These are phyloP conservation scores for Cerastoderma edule DNA, from an alignment of 2,888 invertebrate genomes.

Conservation along the genomic window DNA sequence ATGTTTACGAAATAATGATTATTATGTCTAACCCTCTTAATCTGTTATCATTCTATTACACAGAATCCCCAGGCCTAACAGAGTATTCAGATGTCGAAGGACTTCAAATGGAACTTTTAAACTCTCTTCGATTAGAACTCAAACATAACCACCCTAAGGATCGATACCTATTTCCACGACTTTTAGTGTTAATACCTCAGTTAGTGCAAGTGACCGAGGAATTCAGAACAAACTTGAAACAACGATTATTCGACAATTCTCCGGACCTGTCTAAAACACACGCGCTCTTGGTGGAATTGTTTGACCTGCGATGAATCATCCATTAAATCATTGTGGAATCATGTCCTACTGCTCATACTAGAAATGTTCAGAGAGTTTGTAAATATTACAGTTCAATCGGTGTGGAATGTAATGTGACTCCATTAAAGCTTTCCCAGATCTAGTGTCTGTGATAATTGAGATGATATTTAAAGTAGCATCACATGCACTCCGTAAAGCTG, in stretches of 20 bases:
- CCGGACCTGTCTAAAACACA: constrained; percentile 66
- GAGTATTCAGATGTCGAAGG: constrained; percentile 64
- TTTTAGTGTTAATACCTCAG: constrained; percentile 74
- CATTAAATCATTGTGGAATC: too few relatives aligned
- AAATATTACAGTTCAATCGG: too few relatives aligned
- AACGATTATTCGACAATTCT: constrained; percentile 64
- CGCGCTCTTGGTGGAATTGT: constrained; percentile 74
- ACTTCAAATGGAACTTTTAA: constrained; percentile 71
- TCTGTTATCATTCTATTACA: constrained; percentile 7
- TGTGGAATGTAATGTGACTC: too few relatives aligned
- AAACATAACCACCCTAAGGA: constrained; percentile 79
- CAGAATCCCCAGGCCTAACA: constrained; percentile 66
- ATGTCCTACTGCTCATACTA: too few relatives aligned
- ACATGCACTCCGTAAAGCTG: too few relatives aligned
- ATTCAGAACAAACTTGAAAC: constrained; percentile 68
- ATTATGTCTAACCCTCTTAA: background rate
- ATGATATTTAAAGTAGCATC: too few relatives aligned
- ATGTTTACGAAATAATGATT: too few relatives aligned
- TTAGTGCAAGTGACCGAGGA: constrained; percentile 74
- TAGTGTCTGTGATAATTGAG: too few relatives aligned
- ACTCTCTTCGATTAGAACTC: constrained; percentile 73
- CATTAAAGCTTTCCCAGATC: too few relatives aligned
- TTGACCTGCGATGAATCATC: constrained; percentile 68
- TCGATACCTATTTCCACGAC: constrained; percentile 69
- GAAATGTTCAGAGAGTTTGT: too few relatives aligned